Base-by-base conservation (phyloP, 2,113 vertebrate species). In the Cyanoramphus novaezelandiae region DNA sequence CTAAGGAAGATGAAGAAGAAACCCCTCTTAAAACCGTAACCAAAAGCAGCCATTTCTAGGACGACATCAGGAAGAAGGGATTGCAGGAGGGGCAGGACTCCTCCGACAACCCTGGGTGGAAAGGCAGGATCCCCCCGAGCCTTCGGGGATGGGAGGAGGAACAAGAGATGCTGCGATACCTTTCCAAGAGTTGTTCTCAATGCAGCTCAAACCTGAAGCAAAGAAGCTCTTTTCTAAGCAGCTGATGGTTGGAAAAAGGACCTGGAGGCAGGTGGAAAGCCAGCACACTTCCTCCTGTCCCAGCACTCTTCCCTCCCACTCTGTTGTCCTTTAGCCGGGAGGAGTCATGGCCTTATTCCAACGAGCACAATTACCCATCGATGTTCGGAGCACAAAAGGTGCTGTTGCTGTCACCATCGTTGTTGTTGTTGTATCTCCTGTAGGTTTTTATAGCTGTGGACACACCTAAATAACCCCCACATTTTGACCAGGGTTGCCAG, bases 331-430 rank as follows among this genome's bases (percentile, higher is more conserved):
- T 90, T 76, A 90, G 44, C 21, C 0, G 60, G 96, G 92, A 96
- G 82, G 93, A 94, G 96, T 24, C 72, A 94, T 57, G 95, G 94
- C 96, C 96, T 96, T 97, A 96, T 50, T 95, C 93, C 93, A 95
- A 76, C 74, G 77, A 97, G 93, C 94, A 96, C 95, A 96, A 92
- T 46, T 89, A 93, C 80, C 44, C 90, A 41, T 76, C 10, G 24
- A 82, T 86, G 88, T 96, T 95, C 70, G 86, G n/a, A 96, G 96
- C 96, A 94, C 93, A 94, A 87, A 65, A 49, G 95, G 91, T 93
- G 90, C 93, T 91, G 68, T 39, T 81, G 90, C 92, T 72, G 93
- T 90, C 91, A 86, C 82, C 86, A n/a, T 93, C 29, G 29, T 82
- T 17, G 65, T 92, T 71, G 80, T 89, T 84, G 88, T 88, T 92